Percentiles rank a stretch among this genome's conserved stretches.
Evolutionary conservation across 2,888 invertebrate species (phyloP).

Genomic region (Nomada lathburiana): DNA sequence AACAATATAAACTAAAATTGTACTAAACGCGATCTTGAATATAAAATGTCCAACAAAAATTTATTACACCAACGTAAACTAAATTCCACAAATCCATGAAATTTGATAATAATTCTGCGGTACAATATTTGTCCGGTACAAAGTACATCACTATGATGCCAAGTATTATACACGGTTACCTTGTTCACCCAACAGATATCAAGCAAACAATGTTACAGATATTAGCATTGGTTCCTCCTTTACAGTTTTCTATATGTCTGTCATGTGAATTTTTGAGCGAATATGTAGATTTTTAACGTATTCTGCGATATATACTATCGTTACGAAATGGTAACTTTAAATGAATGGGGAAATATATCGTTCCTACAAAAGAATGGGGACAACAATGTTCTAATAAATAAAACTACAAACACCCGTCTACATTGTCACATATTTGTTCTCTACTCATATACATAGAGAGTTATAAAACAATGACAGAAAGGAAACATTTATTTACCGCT

Average conservation of each 20-base stretch:
- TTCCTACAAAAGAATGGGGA: not conserved
- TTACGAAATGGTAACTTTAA: conserved; percentile 14
- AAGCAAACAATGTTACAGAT: not conserved
- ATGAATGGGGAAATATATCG: conserved; percentile 1
- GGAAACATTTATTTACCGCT: conserved; percentile 33
- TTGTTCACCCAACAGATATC: not conserved
- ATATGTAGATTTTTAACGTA: conserved; percentile 40
- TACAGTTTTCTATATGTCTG: not conserved
- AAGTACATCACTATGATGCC: conserved; percentile 17
- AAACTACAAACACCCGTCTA: conserved; percentile 29
- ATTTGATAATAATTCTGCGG: conserved; percentile 41
- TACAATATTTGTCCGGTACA: conserved; percentile 14
- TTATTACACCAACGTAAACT: not conserved
- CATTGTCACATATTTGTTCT: not conserved
- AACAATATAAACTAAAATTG: not conserved
- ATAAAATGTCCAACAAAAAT: not conserved
- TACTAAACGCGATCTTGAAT: too few species aligned
- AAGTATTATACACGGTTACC: conserved; percentile 8
- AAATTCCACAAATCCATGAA: conserved; percentile 19
- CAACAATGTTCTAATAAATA: not conserved
- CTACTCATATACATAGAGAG: too few species aligned
- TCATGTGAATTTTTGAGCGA: conserved; percentile 11
- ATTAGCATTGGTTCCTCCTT: conserved; percentile 16
- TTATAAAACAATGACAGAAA: conserved; percentile 13
- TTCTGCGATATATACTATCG: conserved; percentile 31